phyloP scores from a whole-genome alignment of 2,797 vertebrate genomes.

The Chelonia mydas region DNA sequence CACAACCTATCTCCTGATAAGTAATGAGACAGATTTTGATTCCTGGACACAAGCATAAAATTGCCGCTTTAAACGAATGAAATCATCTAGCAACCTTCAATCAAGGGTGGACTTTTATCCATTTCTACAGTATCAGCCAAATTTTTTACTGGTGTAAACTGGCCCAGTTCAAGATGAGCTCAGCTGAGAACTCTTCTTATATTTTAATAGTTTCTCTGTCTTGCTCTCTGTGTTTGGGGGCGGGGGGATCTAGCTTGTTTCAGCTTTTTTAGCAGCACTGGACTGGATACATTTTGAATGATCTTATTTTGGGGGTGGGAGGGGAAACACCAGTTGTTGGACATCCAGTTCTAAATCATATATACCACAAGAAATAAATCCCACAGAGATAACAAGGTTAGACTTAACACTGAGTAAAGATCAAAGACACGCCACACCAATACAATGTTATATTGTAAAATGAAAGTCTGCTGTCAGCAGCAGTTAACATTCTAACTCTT shows the following conservation, averaged over 20 bases:
- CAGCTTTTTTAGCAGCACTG: too few relatives aligned
- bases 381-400: neutral
- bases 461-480: neutral
- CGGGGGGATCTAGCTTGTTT: too few relatives aligned
- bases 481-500: neutral
- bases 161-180: neutral
- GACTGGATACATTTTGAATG: neutral
- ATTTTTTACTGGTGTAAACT: too few relatives aligned
- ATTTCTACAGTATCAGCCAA: too few relatives aligned
- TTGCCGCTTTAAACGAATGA: neutral
- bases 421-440: neutral
- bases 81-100: neutral
- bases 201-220: neutral
- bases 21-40: neutral
- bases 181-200: neutral
- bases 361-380: neutral
- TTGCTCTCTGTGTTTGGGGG: neutral
- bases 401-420: neutral
- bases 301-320: neutral
- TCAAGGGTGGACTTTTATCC: neutral
- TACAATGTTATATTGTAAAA: neutral
- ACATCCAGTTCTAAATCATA: neutral
- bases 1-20: neutral
- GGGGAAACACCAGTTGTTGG: neutral
- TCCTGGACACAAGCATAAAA: neutral